Evolutionary conservation across 2,888 invertebrate genomes (phyloP).

Genomic region (Sepiola atlantica): DNA sequence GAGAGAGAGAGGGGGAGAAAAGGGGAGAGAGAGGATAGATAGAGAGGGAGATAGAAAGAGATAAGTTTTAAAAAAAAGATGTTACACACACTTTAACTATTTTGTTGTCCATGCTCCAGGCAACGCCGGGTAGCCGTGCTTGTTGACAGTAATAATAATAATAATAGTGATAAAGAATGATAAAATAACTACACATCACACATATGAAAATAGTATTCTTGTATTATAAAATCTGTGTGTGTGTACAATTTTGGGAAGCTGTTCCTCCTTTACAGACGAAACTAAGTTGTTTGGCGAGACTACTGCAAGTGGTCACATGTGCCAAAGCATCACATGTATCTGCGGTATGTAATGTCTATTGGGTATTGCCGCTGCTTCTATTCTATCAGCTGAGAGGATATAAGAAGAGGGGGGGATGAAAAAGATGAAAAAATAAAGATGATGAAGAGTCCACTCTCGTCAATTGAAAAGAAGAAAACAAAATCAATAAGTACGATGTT

Average conservation of each 20-base stretch:
- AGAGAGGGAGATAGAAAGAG: too few species aligned
- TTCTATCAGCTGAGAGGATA: not conserved
- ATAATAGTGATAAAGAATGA: too few species aligned
- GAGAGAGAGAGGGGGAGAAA: too few species aligned
- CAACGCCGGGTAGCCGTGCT: too few species aligned
- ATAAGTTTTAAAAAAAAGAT: too few species aligned
- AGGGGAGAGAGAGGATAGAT: too few species aligned
- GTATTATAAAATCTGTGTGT: not conserved
- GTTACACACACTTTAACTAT: too few species aligned
- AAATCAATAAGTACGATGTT: constrained; percentile 32
- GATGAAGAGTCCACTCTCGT: not conserved
- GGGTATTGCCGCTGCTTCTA: not conserved
- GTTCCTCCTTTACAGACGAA: not conserved
- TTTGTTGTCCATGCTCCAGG: too few species aligned
- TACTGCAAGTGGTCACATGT: constrained; percentile 13
- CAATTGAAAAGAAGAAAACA: not conserved
- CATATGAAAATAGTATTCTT: not conserved
- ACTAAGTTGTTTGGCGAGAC: constrained; percentile 4
- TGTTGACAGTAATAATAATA: too few species aligned
- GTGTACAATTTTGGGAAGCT: not conserved
- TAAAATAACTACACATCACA: too few species aligned
- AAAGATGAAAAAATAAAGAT: not conserved
- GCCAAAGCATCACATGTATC: constrained; percentile 19
- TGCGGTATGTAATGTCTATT: not conserved
- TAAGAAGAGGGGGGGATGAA: not conserved